phyloP scores from a whole-genome alignment of 1,140 invertebrate species.

The Octopus bimaculoides region DNA sequence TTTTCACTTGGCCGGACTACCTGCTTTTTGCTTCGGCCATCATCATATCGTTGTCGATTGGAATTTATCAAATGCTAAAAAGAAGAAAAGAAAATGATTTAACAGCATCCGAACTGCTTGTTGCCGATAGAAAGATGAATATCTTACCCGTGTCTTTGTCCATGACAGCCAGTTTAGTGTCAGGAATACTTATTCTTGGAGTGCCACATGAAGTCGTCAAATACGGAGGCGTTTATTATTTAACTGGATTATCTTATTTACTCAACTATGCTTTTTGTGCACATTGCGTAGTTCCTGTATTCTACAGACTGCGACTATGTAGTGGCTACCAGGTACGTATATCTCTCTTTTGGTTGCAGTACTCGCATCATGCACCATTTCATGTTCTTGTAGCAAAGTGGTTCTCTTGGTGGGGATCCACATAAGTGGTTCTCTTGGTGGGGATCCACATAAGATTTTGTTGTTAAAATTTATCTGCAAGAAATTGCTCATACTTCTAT shows the following conservation, averaged over 20 bases:
- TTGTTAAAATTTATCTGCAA: too few relatives aligned
- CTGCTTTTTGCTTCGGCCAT: constrained; percentile 49
- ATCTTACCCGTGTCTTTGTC: constrained; percentile 47
- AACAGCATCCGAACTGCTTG: constrained; percentile 69
- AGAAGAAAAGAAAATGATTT: constrained; percentile 70
- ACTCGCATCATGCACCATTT: too few relatives aligned
- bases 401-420: too few relatives aligned
- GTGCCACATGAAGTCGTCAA: constrained; percentile 80
- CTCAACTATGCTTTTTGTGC: constrained; percentile 42
- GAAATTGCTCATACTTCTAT: too few relatives aligned
- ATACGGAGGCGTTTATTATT: constrained; percentile 43
- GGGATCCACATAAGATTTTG: too few relatives aligned
- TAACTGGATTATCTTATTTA: constrained; percentile 42
- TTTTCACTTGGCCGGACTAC: constrained; percentile 50
- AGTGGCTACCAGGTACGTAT: constrained; percentile 52
- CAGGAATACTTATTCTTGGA: constrained; percentile 82
- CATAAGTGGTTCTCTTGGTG: too few relatives aligned
- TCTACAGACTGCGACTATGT: constrained; percentile 48
- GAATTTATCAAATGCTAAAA: constrained; percentile 42
- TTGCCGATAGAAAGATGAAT: constrained; percentile 73
- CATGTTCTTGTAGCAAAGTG: too few relatives aligned
- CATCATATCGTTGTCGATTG: constrained; percentile 47
- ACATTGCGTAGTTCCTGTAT: constrained; percentile 51
- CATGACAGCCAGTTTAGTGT: constrained; percentile 72
- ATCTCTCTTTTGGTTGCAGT: constrained; percentile 43